These are phyloP conservation scores for Xestia ashworthii DNA, from an alignment of 2,888 invertebrate genomes.

Conservation along the genomic window DNA sequence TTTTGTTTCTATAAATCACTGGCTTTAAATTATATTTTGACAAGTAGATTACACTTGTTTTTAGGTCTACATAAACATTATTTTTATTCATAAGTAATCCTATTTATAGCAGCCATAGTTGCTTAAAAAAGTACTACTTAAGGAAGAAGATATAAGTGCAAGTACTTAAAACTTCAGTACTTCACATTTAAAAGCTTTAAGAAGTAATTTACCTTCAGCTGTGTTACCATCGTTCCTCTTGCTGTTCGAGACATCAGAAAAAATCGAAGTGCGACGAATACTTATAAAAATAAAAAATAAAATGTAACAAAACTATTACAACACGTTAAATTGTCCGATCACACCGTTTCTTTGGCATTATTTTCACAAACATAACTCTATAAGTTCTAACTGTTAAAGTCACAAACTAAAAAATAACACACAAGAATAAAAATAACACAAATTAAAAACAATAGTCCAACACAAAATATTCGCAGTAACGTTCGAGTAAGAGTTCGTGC, in stretches of 20 bases:
- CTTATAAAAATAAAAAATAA: constrained; percentile 72
- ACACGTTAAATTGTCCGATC: constrained; percentile 83
- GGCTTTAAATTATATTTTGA: neutral
- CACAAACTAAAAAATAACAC: constrained; percentile 70
- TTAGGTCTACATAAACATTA: neutral
- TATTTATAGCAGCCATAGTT: constrained; percentile 14
- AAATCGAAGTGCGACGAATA: constrained; percentile 72
- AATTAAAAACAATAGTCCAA: constrained; percentile 78
- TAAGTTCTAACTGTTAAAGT: constrained; percentile 73
- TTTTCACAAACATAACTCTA: constrained; percentile 72
- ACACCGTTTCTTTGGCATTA: constrained; percentile 87
- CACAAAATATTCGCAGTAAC: constrained; percentile 76
- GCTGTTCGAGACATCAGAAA: constrained; percentile 85
- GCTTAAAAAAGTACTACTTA: neutral
- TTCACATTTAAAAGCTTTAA: neutral
- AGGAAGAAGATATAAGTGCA: neutral
- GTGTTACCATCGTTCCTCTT: constrained; percentile 88
- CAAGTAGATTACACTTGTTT: neutral
- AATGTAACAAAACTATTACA: constrained; percentile 76
- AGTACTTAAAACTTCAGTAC: constrained; percentile 6
- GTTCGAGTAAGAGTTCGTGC: constrained; percentile 77
- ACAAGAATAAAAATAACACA: constrained; percentile 73
- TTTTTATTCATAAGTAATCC: neutral
- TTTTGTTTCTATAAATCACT: constrained; percentile 18
- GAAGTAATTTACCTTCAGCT: constrained; percentile 81